Evolutionary conservation across 2,797 vertebrate genomes (phyloP), one percentile per base, ranked within the genome.

Genomic region (Sebastes reedi): DNA sequence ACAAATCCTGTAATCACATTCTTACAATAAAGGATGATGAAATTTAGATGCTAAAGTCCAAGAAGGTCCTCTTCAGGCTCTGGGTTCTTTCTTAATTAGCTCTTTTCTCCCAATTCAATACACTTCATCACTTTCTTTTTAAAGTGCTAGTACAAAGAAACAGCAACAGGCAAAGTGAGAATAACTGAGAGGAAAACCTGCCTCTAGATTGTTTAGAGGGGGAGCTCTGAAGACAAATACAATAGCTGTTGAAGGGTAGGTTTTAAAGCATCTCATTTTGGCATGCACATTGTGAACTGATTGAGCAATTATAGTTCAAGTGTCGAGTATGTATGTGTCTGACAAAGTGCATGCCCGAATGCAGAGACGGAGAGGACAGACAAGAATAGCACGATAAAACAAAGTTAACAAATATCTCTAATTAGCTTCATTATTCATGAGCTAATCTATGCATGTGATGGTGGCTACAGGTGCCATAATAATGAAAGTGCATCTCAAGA

Each of bases 71-170:
- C 24, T 27, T 76, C 16, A 18, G 20, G 10, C 18, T 52, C 32
- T 62, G 18, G 24, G 8, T 73, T 67, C 18, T 3, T 9, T 54
- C 20, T 72, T 56, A 18, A 32, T 62, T 66, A 16, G 12, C 67
- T 12, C 6, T 27, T 46, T 79, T 34, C 2, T 25, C 2, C 10
- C 4, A 52, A 22, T 64, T 58, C 14, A 64, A 55, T 2, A 62
- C 25, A 8, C 42, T 61, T 80, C 70, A 80, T 70, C 75, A 75
- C 75, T 75, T 79, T 79, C 34, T 56, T 52, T 20, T 52, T 52
- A 52, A 55, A 12, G 18, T 52, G 18, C 68, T 69, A n/a, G 65
- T 76, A 67, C 14, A 29, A 13, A 5, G 2, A 54, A 74, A 52
- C 50, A n/a, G 7, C 52, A 55, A 29, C 24, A 52, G 7, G 6